Percentiles rank a stretch among this genome's conserved stretches.
phyloP scores from a whole-genome alignment of 1,140 invertebrate genomes.

The Drosophila mayri region DNA sequence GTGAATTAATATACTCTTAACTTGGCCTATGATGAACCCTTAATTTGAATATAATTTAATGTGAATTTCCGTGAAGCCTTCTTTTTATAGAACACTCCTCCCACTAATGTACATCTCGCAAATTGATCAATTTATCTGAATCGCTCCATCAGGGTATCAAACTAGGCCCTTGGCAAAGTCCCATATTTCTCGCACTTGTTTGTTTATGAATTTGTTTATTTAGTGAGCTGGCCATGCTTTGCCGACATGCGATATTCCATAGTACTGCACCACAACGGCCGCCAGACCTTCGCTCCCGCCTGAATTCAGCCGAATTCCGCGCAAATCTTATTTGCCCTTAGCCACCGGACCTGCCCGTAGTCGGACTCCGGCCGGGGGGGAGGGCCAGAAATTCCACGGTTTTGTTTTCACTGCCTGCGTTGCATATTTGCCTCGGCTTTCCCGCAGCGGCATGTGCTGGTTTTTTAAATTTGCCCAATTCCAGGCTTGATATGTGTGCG shows the following conservation, averaged over 20 bases:
- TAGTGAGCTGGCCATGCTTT: slow-evolving; percentile 59
- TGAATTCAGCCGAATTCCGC: slow-evolving; percentile 35
- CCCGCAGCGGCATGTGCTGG: slow-evolving; percentile 20
- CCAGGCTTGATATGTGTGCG: slow-evolving; percentile 58
- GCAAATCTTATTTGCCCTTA: slow-evolving; percentile 70
- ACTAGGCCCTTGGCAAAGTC: slow-evolving; percentile 13
- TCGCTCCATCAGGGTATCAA: slow-evolving; percentile 39
- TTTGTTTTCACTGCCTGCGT: slow-evolving; percentile 46
- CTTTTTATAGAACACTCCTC: too few species aligned
- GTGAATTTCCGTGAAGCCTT: background rate
- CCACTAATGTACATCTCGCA: background rate
- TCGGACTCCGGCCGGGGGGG: slow-evolving; percentile 16
- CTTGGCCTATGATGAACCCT: background rate
- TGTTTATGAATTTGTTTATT: slow-evolving; percentile 75
- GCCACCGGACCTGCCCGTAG: slow-evolving; percentile 23
- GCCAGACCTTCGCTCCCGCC: background rate
- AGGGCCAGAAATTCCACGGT: slow-evolving; percentile 50
- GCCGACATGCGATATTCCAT: slow-evolving; percentile 18
- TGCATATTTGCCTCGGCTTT: slow-evolving; percentile 53
- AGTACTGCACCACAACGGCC: slow-evolving; percentile 12
- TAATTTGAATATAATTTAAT: too few species aligned
- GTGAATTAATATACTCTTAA: background rate
- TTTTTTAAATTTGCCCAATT: slow-evolving; percentile 76
- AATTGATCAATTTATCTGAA: slow-evolving; percentile 41
- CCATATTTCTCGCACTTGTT: slow-evolving; percentile 44